Percentiles rank a stretch among this genome's conserved stretches.
These are phyloP conservation scores for Pristiophorus japonicus DNA, from an alignment of 2,113 vertebrate species.

Conservation along the genomic window DNA sequence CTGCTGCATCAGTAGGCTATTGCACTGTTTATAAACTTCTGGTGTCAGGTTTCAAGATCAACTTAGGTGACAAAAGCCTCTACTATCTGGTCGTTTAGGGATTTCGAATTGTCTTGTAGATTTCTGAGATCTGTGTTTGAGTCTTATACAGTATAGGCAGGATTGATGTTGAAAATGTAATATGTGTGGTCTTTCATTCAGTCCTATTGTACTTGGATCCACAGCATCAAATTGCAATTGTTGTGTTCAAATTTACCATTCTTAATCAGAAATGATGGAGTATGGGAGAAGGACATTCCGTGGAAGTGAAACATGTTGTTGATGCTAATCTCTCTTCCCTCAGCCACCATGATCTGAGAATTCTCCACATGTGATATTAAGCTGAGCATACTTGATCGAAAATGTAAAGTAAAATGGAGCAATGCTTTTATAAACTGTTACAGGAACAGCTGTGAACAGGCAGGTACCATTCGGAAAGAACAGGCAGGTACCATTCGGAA, in stretches of 20 bases:
- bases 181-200: not conserved
- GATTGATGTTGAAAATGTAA: not conserved
- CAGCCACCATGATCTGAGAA: not conserved
- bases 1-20: not conserved
- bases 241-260: not conserved
- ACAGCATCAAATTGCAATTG: not conserved
- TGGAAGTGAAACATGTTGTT: not conserved
- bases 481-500: no score
- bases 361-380: not conserved
- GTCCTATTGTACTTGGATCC: not conserved
- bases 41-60: not conserved
- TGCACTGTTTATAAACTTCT: not conserved
- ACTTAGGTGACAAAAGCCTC: not conserved
- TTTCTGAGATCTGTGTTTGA: not conserved
- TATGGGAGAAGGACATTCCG: not conserved
- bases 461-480: constrained; percentile 59
- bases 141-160: not conserved
- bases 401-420: not conserved
- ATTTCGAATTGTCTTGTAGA: not conserved
- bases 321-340: not conserved
- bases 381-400: not conserved
- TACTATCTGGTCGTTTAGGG: not conserved
- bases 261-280: not conserved
- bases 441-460: constrained; percentile 62
- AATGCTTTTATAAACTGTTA: not conserved